Evolutionary conservation across 2,113 vertebrate species (phyloP).

Genomic region (Hemiscyllium ocellatum): DNA sequence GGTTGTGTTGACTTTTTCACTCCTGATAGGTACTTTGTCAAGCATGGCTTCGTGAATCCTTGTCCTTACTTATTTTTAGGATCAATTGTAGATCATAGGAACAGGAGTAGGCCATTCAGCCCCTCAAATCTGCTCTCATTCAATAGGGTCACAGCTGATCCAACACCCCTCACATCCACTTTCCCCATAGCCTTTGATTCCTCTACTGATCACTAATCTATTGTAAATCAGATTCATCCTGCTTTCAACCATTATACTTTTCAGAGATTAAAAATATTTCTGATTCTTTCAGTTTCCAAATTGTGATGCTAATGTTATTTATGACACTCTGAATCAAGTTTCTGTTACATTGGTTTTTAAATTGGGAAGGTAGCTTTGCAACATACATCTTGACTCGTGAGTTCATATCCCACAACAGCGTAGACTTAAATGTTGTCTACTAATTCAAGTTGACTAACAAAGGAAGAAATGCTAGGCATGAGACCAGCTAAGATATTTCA

Average conservation of each 20-base stretch:
- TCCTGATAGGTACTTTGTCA: not conserved
- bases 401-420: not conserved
- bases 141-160: too few relatives aligned
- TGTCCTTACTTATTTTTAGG: not conserved
- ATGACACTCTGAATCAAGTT: not conserved
- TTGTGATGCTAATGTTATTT: not conserved
- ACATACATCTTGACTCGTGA: not conserved
- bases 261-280: not conserved
- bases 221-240: not conserved
- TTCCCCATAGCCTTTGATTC: too few relatives aligned
- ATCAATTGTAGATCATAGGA: not conserved
- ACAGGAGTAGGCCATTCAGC: too few relatives aligned
- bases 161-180: too few relatives aligned
- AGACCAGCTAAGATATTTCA: not conserved
- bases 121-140: too few relatives aligned
- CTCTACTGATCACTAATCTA: too few relatives aligned
- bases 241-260: not conserved
- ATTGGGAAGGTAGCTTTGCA: not conserved
- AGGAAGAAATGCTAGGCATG: not conserved
- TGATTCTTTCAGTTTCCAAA: not conserved
- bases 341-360: not conserved
- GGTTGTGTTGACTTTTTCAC: not conserved
- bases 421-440: not conserved
- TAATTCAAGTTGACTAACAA: not conserved
- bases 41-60: not conserved